Conservation (phyloP, 2,797 vertebrate species). For the Simalia tracyae region DNA sequence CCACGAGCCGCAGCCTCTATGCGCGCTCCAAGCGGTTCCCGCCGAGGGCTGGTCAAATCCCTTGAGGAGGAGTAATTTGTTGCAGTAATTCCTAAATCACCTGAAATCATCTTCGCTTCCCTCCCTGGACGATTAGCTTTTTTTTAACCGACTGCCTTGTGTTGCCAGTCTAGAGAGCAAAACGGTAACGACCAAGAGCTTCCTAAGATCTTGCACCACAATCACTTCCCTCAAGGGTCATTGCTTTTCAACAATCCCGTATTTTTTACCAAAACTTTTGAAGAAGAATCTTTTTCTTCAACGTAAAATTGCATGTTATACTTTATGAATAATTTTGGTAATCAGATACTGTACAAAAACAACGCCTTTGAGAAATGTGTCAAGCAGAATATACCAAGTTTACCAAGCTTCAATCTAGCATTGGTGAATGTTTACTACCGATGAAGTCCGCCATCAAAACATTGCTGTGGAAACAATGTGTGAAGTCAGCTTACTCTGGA, state of each 20-base stretch:
- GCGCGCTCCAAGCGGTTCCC: background rate
- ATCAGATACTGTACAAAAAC: background rate
- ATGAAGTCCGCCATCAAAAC: background rate
- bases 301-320: background rate
- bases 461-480: background rate
- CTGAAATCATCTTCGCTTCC: background rate
- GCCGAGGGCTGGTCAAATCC: background rate
- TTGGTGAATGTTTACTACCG: constrained; percentile 11
- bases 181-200: background rate
- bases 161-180: background rate
- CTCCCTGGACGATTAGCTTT: background rate
- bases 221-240: background rate
- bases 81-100: background rate
- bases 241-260: background rate
- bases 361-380: background rate
- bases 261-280: background rate
- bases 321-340: background rate
- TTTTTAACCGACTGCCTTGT: background rate
- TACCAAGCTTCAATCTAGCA: background rate
- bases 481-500: background rate
- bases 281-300: background rate
- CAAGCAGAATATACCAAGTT: background rate
- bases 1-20: background rate
- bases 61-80: background rate
- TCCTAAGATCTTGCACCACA: background rate